A percentile compares a stretch with the other conserved stretches of the same genome.
Evolutionary conservation across 2,797 vertebrate species (phyloP).

Genomic region (Tauraco hartlaubi): DNA sequence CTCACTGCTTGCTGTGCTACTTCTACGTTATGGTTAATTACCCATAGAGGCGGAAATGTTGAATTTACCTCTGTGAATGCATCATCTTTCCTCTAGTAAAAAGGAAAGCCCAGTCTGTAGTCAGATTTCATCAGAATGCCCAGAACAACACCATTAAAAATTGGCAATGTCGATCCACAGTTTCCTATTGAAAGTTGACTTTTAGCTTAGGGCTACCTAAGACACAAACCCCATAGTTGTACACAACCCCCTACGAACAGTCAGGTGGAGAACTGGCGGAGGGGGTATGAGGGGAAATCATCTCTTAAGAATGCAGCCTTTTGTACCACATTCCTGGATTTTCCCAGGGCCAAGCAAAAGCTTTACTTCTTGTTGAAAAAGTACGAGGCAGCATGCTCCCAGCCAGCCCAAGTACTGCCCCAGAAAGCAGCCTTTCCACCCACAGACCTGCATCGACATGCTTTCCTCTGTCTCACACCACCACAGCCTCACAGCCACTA

Average conservation of each 20-base stretch:
- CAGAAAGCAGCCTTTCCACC: not conserved
- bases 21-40: conserved; percentile 34
- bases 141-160: not conserved
- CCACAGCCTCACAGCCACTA: not conserved
- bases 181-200: not conserved
- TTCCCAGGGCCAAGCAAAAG: not conserved
- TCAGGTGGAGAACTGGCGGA: not conserved
- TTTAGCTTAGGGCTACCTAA: not conserved
- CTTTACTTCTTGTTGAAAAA: not conserved
- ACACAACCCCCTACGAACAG: not conserved
- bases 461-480: not conserved
- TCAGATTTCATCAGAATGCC: conserved; percentile 2
- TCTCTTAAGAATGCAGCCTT: not conserved
- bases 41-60: not conserved
- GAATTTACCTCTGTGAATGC: conserved; percentile 26
- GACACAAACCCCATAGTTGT: not conserved
- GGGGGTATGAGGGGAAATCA: accelerated
- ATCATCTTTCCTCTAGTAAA: conserved; percentile 4
- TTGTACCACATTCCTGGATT: not conserved
- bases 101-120: not conserved
- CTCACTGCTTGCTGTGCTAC: conserved; percentile 25
- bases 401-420: not conserved
- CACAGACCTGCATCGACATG: not conserved
- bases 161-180: not conserved
- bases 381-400: not conserved